Evolutionary conservation across 2,113 vertebrate species (phyloP).

Genomic region (Pterocles orientalis): DNA sequence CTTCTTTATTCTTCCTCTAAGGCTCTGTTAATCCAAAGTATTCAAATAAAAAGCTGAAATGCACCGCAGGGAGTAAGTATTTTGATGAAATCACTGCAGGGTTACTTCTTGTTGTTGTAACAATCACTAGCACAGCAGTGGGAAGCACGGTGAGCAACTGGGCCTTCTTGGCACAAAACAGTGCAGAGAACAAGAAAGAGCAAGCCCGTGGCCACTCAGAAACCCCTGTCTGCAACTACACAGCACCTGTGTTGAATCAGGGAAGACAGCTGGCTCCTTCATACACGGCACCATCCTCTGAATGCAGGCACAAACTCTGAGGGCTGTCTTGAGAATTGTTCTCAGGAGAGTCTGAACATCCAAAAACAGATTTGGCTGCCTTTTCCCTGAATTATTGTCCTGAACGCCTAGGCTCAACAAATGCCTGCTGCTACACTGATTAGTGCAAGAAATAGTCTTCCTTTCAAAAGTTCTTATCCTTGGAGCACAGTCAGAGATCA

Average conservation of each 20-base stretch:
- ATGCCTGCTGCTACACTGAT: constrained; percentile 50
- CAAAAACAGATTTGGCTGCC: constrained; percentile 16
- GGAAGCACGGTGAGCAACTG: constrained; percentile 19
- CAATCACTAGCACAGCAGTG: constrained; percentile 56
- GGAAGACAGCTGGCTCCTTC: constrained; percentile 18
- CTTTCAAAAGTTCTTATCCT: constrained; percentile 46
- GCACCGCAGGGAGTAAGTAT: constrained; percentile 6
- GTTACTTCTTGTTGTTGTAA: constrained; percentile 64
- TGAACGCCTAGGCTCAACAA: constrained; percentile 38
- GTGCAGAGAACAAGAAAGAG: background rate
- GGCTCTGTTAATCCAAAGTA: constrained; percentile 54
- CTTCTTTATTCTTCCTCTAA: constrained; percentile 57
- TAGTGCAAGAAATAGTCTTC: constrained; percentile 40
- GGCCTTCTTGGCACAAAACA: constrained; percentile 27
- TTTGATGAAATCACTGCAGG: constrained; percentile 69
- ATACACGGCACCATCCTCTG: background rate
- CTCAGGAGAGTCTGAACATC: constrained; percentile 27
- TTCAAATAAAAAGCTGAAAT: constrained; percentile 63
- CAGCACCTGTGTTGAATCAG: constrained; percentile 23
- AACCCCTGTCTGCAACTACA: background rate
- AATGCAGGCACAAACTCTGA: constrained; percentile 23
- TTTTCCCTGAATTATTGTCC: constrained; percentile 43
- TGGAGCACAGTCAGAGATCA: constrained; percentile 60
- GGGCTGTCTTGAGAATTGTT: constrained; percentile 30
- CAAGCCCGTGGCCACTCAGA: background rate